Evolutionary conservation across 2,888 invertebrate species (phyloP).

Genomic region (Fragum whitleyi): DNA sequence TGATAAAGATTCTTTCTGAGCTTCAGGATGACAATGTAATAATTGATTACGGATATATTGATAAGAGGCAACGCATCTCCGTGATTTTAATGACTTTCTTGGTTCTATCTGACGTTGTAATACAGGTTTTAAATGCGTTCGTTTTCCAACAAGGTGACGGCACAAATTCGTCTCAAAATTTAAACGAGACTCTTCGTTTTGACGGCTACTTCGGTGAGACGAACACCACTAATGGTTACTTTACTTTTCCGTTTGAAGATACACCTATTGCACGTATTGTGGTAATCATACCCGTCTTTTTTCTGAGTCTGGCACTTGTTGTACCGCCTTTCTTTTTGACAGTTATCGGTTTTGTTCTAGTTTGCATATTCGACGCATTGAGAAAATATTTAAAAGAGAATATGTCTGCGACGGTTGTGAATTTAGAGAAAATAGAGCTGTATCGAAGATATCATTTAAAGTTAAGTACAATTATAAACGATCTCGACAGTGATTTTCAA

Average conservation of each 20-base stretch:
- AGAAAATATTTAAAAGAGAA: not conserved
- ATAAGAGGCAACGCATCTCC: not conserved
- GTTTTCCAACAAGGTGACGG: not conserved
- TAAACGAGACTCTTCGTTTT: not conserved
- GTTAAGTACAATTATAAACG: not conserved
- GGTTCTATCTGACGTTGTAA: not conserved
- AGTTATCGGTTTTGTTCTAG: not conserved
- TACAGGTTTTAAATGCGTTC: conserved; percentile 2
- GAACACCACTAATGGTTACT: not conserved
- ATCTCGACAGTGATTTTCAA: not conserved
- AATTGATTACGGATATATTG: not conserved
- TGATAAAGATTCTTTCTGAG: not conserved
- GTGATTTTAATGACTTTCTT: not conserved
- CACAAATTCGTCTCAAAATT: too few relatives aligned
- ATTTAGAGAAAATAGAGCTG: not conserved
- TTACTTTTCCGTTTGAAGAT: not conserved
- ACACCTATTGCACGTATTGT: not conserved
- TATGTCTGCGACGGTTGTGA: not conserved
- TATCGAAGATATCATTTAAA: not conserved
- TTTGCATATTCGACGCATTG: not conserved
- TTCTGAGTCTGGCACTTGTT: not conserved
- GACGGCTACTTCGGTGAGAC: not conserved
- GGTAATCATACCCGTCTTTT: not conserved
- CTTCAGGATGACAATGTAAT: not conserved
- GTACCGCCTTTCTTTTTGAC: conserved; percentile 7